Evolutionary conservation across 2,888 invertebrate species (phyloP), one percentile per base, ranked within the genome.

Genomic region (Meiosimyza decipiens): DNA sequence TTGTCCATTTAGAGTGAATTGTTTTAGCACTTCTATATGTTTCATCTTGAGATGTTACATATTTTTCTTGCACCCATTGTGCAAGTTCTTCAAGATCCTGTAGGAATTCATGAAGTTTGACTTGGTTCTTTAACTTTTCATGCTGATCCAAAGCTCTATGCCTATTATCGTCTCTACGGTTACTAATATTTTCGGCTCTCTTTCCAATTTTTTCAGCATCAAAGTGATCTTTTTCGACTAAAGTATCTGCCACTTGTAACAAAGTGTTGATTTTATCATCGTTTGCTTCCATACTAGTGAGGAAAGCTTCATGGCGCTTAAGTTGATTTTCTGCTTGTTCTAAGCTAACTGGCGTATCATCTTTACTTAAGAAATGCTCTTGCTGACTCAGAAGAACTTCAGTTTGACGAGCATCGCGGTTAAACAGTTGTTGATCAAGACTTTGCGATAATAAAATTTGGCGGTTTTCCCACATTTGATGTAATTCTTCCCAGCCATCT

Each of bases 391-490:
- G 90, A 80, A 99, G 90, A 73, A 99, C 99, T 88, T 99, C 99
- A 1, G 97, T 98, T 89, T 99, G 99, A 71, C 98, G 91, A 16
- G 98, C 98, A 87, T 99, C 99, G 4, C 99, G 91, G 88, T 98
- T 93, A 89, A 99, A 93, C 87, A 99, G 92, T 87, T 98, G 97
- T 81, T 96, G 90, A 87, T 98, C 98, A 79, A 99, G 91, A 80
- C 96, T 96, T 89, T 99, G 98, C 1, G 97, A 95, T 28, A 99
- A 89, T 79, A 98, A 89, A 80, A 96, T 94, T 86, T 99, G 98
- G 50, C 99, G 89, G 89, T 98, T 99, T 87, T 97, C 98, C 99
- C 99, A 99, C 99, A 99, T 99, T 89, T 99, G 97, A 84, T 98
- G 96, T 75, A 99, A 89, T 85, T 99, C 99, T 77, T 97, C 96